A percentile compares a stretch with the other conserved stretches of the same genome.
Conservation (phyloP, 2,888 invertebrate species). For the Sinotaia quadrata region DNA sequence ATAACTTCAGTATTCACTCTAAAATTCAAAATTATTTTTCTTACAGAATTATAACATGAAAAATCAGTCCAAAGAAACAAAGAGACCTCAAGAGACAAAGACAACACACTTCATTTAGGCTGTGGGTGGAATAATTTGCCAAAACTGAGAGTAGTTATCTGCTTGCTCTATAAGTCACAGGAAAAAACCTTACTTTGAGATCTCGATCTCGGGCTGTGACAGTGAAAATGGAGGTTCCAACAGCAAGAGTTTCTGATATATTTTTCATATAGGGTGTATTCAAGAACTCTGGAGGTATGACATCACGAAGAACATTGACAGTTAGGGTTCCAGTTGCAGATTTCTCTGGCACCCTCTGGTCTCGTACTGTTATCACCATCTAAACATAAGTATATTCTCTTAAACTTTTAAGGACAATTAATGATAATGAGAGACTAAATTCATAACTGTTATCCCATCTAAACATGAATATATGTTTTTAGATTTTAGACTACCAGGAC, state of each 20-base stretch:
- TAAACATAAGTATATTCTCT: conserved; percentile 20
- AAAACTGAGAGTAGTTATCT: background rate
- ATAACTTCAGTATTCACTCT: no score
- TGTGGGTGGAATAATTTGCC: no score
- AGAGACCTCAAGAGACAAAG: no score
- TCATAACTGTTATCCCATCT: no score
- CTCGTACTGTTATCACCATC: conserved; percentile 36
- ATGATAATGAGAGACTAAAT: no score
- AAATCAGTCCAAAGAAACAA: no score
- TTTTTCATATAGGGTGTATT: conserved; percentile 27
- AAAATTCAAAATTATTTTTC: no score
- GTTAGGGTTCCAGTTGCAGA: conserved; percentile 41
- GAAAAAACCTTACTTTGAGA: conserved; percentile 30
- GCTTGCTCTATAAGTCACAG: background rate
- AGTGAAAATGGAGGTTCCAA: conserved; percentile 34
- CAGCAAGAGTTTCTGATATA: conserved; percentile 48
- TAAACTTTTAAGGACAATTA: no score
- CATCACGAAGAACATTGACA: conserved; percentile 49
- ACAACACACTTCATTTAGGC: no score
- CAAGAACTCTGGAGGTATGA: conserved; percentile 45
- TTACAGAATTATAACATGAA: no score
- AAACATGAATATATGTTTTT: no score
- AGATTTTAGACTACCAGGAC: no score
- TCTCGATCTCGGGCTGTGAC: conserved; percentile 37
- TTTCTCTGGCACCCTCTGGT: conserved; percentile 29